A percentile compares a stretch with the other conserved stretches of the same genome.
phyloP scores from a whole-genome alignment of 2,888 invertebrate species.

The Sussaba pulchella region DNA sequence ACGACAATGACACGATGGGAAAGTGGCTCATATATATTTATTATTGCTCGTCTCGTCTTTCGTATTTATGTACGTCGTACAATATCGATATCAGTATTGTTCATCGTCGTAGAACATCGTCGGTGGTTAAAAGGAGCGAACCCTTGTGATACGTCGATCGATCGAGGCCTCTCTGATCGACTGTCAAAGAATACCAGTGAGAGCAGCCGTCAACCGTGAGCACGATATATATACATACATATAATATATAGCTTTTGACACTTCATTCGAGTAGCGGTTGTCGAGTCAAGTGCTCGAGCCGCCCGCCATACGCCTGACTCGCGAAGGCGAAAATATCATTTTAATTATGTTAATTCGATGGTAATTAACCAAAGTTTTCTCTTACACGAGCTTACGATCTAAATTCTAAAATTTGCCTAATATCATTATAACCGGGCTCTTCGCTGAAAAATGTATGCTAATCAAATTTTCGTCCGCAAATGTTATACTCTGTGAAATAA shows the following conservation, averaged over 20 bases:
- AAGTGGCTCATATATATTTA: not conserved
- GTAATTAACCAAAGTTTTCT: not conserved
- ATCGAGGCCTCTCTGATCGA: conserved; percentile 50
- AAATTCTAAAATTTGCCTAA: conserved; percentile 6
- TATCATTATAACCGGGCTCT: not conserved
- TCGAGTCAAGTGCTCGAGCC: conserved; percentile 16
- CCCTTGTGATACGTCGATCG: conserved; percentile 36
- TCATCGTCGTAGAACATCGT: conserved; percentile 28
- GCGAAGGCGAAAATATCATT: conserved; percentile 7
- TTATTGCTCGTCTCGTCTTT: not conserved
- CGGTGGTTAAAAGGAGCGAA: conserved; percentile 22
- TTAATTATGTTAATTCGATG: conserved; percentile 37
- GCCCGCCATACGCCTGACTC: not conserved
- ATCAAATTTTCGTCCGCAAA: conserved; percentile 15
- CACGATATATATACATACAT: no score
- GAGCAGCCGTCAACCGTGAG: not conserved
- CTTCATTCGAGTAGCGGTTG: conserved; percentile 37
- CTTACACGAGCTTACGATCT: not conserved
- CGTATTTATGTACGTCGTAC: not conserved
- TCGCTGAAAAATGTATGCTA: conserved; percentile 9
- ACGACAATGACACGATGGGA: no score
- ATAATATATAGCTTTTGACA: conserved; percentile 20
- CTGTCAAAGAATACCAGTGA: conserved; percentile 41
- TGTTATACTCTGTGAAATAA: not conserved
- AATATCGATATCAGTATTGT: conserved; percentile 16